These are phyloP conservation scores for Engystomops pustulosus DNA, from an alignment of 2,113 vertebrate genomes.

Conservation along the genomic window DNA sequence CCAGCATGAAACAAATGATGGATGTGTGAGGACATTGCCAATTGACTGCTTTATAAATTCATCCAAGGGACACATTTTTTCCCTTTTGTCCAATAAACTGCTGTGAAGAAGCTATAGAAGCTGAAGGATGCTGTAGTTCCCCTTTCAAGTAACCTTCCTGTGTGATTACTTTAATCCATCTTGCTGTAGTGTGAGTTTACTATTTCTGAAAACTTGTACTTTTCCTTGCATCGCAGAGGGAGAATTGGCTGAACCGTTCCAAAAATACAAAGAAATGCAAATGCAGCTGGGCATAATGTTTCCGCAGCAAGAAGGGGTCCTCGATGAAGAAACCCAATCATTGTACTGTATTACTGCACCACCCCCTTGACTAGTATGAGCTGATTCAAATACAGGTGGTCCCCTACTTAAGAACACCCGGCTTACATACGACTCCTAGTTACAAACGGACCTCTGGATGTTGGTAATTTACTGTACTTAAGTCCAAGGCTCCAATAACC, in stretches of 20 bases:
- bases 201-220: background rate
- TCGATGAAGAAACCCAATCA: too few species aligned
- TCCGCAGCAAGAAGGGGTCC: too few species aligned
- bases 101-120: background rate
- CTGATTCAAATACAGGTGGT: too few species aligned
- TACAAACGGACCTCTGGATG: too few species aligned
- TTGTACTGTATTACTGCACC: too few species aligned
- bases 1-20: background rate
- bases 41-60: background rate
- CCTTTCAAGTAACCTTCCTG: background rate
- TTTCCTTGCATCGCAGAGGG: background rate
- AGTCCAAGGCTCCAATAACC: too few species aligned
- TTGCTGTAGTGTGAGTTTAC: background rate
- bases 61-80: background rate
- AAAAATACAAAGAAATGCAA: conserved; percentile 14
- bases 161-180: background rate
- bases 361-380: too few species aligned
- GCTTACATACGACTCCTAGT: too few species aligned
- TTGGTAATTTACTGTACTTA: too few species aligned
- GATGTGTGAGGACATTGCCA: background rate
- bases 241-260: background rate
- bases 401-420: too few species aligned
- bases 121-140: background rate
- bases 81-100: background rate
- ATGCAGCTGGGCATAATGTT: too few species aligned